phyloP scores from a whole-genome alignment of 30 jellyfish, hydroid and myxozoan species.

The Chironex yamaguchii region DNA sequence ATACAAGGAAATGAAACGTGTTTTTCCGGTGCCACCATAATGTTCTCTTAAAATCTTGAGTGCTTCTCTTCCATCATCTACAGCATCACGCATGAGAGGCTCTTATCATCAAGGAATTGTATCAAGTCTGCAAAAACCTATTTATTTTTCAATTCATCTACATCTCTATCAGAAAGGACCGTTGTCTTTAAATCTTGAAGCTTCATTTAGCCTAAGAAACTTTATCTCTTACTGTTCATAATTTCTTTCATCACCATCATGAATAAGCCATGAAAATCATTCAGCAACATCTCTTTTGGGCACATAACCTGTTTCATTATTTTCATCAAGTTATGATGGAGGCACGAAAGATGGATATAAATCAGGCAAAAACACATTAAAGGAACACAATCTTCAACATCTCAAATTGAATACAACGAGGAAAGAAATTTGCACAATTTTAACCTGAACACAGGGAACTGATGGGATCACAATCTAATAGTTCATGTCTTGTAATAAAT shows the following conservation, averaged over 20 bases:
- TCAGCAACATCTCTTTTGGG: too few relatives aligned
- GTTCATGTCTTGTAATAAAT: too few relatives aligned
- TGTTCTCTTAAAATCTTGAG: slow-evolving; percentile 44
- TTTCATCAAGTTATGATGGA: too few relatives aligned
- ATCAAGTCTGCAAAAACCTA: slow-evolving; percentile 65
- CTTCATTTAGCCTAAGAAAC: slow-evolving; percentile 55
- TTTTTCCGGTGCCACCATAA: slow-evolving; percentile 66
- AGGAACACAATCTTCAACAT: too few relatives aligned
- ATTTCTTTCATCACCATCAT: slow-evolving; percentile 49
- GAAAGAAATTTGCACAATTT: too few relatives aligned
- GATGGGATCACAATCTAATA: too few relatives aligned
- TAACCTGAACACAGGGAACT: too few relatives aligned
- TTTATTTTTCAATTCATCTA: slow-evolving; percentile 48
- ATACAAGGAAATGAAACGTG: slow-evolving; percentile 52
- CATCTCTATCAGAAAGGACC: slow-evolving; percentile 48
- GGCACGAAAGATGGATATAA: too few relatives aligned
- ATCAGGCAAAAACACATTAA: too few relatives aligned
- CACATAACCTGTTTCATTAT: too few relatives aligned
- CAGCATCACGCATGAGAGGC: slow-evolving; percentile 70
- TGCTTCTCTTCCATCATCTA: slow-evolving; percentile 58
- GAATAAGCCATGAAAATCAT: too few relatives aligned
- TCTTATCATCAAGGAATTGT: slow-evolving; percentile 65
- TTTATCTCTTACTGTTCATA: slow-evolving; percentile 64
- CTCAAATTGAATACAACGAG: too few relatives aligned
- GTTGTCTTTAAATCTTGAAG: slow-evolving; percentile 37